phyloP scores from a whole-genome alignment of 1,140 invertebrate genomes.

The Lycorma delicatula region DNA sequence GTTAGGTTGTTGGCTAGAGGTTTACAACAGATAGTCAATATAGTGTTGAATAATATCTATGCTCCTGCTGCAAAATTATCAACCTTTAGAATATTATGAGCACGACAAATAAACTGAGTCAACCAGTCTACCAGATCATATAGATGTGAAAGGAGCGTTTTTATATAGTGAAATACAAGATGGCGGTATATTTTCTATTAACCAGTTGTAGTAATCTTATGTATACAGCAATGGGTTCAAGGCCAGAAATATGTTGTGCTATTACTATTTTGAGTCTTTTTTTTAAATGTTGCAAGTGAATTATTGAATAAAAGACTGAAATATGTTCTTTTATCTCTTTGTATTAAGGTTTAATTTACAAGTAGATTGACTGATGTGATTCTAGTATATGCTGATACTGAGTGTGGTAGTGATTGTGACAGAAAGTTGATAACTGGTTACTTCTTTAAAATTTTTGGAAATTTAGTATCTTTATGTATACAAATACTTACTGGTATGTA shows the following conservation, averaged over 20 bases:
- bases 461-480: too few species aligned
- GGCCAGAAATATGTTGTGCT: constrained; percentile 27
- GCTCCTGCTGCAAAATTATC: constrained; percentile 15
- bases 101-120: constrained; percentile 3
- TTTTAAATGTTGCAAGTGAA: too few species aligned
- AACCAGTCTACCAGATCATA: too few species aligned
- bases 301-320: too few species aligned
- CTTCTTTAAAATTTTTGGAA: constrained; percentile 32
- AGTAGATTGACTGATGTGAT: constrained; percentile 1
- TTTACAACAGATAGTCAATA: constrained; percentile 27
- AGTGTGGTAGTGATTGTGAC: constrained; percentile 34
- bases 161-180: constrained; percentile 27
- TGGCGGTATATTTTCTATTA: constrained; percentile 28
- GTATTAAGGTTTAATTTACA: constrained; percentile 7
- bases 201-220: constrained; percentile 33
- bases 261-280: too few species aligned
- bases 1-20: constrained; percentile 38
- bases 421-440: constrained; percentile 35
- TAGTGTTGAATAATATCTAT: constrained; percentile 14
- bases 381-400: constrained; percentile 34
- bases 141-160: constrained; percentile 19
- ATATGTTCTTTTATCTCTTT: constrained; percentile 12
- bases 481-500: too few species aligned
- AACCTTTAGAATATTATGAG: constrained; percentile 13
- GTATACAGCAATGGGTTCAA: constrained; percentile 27